phyloP scores from a whole-genome alignment of 2,113 vertebrate genomes.

The Phyllostomus hastatus region DNA sequence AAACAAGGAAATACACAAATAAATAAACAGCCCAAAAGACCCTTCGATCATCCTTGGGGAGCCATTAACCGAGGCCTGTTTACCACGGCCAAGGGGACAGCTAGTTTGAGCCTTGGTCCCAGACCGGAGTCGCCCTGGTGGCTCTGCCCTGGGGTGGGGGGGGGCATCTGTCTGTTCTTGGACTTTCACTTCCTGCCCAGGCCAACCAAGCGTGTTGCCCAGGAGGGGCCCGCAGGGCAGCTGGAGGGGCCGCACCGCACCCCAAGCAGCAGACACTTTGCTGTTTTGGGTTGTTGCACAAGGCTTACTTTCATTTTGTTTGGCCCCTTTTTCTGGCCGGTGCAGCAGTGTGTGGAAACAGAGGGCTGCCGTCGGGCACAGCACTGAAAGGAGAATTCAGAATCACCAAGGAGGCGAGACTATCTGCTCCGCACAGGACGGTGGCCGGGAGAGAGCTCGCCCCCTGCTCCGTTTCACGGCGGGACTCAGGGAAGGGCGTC shows the following conservation, averaged over 20 bases:
- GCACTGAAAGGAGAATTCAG: neutral
- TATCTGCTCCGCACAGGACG: too few species aligned
- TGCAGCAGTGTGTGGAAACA: neutral
- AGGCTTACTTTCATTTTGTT: neutral
- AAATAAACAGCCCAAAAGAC: neutral
- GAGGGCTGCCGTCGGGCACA: neutral
- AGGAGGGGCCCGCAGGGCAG: neutral
- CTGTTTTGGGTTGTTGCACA: neutral
- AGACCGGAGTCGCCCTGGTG: neutral
- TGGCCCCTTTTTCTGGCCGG: neutral
- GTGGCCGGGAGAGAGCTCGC: too few species aligned
- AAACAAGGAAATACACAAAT: too few species aligned
- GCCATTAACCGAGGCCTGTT: neutral
- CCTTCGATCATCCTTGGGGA: constrained; percentile 18
- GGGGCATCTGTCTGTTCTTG: neutral
- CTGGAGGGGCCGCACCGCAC: accelerated
- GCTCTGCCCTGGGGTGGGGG: neutral
- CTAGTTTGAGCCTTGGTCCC: neutral
- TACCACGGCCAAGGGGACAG: neutral
- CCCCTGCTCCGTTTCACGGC: too few species aligned
- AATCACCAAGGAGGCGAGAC: neutral
- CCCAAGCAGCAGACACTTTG: accelerated
- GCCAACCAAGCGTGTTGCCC: neutral
- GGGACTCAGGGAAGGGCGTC: too few species aligned
- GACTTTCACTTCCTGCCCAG: too few species aligned